Base-by-base conservation (phyloP, 2,888 invertebrate species). In the Psylliodes chrysocephalus region DNA sequence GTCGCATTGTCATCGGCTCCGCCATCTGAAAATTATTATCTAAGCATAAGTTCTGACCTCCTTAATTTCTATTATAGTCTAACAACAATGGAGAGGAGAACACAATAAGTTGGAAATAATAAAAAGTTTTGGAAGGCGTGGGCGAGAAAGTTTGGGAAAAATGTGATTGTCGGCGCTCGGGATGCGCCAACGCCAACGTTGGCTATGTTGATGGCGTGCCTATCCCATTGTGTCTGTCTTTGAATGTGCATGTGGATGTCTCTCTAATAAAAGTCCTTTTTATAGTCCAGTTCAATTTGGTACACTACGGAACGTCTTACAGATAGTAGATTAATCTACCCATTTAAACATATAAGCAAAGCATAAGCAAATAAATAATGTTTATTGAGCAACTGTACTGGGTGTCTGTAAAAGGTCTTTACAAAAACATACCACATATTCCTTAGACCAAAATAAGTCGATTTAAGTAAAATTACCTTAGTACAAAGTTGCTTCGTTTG, bases 131-230 rank as follows among this genome's bases (percentile, higher is more conserved):
- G 64, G 67, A 60, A 54, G 69, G 70, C 67, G 70, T 73, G 69
- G 73, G 71, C 66, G 73, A 57, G 70, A 69, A 73, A 73, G 69
- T 73, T 67, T 66, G 47, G 47, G 56, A 66, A 68, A 67, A 67
- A 63, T 54, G 28, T 25, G 46, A 28, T 59, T 25, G 18, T 49
- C 22, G 59, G 59, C 47, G 57, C 33, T 44, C 14, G 17, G 44
- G 10, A 25, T 42, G 42, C 38, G 57, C 25, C 57, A 22, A 17
- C 19, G 28, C n/a, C n/a, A n/a, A n/a, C n/a, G n/a, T n/a, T n/a
- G n/a, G n/a, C n/a, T n/a, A n/a, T 57, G 47, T 18, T 38, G 19
- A 52, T 33, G 14, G 22, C 30, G 47, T 49, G 49, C 57, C 49
- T 57, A 57, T 47, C 57, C 57, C 47, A 57, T 57, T 57, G 35